phyloP scores from a whole-genome alignment of 2,888 invertebrate genomes.

The Drosophila paramelanica region DNA sequence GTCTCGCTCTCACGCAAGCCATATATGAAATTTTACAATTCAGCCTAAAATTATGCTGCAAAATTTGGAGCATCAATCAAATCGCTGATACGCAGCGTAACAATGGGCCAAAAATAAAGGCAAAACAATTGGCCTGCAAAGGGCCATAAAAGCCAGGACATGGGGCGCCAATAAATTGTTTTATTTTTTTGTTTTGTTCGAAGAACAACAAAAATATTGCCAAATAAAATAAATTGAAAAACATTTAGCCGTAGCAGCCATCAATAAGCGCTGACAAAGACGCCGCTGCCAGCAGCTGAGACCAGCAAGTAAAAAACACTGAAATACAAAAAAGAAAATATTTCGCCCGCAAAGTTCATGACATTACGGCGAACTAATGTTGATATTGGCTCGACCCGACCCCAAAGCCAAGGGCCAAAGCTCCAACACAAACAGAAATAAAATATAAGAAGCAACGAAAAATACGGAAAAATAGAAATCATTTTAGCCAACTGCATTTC shows the following conservation, averaged over 20 bases:
- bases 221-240: slow-evolving; percentile 79
- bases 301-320: slow-evolving; percentile 27
- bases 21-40: slow-evolving; percentile 24
- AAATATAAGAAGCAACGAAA: slow-evolving; percentile 44
- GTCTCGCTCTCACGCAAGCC: slow-evolving; percentile 26
- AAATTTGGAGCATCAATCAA: slow-evolving; percentile 75
- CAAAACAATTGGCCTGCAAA: slow-evolving; percentile 43
- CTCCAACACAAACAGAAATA: slow-evolving; percentile 70
- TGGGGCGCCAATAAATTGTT: slow-evolving; percentile 74
- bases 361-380: slow-evolving; percentile 76
- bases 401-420: slow-evolving; percentile 26
- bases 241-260: slow-evolving; percentile 75
- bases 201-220: slow-evolving; percentile 27
- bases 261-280: slow-evolving; percentile 79
- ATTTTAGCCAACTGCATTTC: slow-evolving; percentile 71
- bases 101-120: slow-evolving; percentile 32
- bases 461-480: slow-evolving; percentile 59
- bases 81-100: slow-evolving; percentile 49
- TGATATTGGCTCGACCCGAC: slow-evolving; percentile 65
- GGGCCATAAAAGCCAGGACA: slow-evolving; percentile 50
- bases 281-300: slow-evolving; percentile 77
- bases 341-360: slow-evolving; percentile 63
- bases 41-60: slow-evolving; percentile 72
- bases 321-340: slow-evolving; percentile 5
- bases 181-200: slow-evolving; percentile 40